Evolutionary conservation across 2,888 invertebrate genomes (phyloP).

Genomic region (Andrena fulva): DNA sequence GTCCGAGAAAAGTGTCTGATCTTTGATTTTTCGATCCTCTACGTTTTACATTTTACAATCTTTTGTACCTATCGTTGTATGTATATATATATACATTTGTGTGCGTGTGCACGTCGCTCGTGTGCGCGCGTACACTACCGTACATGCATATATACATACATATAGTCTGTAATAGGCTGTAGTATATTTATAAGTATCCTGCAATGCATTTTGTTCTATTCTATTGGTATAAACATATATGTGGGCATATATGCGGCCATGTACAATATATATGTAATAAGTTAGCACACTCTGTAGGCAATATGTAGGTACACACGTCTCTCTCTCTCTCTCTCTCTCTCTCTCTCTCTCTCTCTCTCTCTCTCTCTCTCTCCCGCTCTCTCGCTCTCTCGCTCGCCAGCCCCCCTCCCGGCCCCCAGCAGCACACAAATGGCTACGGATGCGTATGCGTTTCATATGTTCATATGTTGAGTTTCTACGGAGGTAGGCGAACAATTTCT

Average conservation of each 20-base stretch:
- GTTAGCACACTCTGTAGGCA: background rate
- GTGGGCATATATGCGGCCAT: background rate
- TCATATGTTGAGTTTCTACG: conserved; percentile 4
- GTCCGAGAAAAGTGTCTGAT: conserved; percentile 15
- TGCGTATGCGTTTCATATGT: background rate
- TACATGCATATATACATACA: background rate
- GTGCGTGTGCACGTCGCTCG: background rate
- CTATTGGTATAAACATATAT: background rate
- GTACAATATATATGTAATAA: too few species aligned
- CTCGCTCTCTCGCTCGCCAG: too few species aligned
- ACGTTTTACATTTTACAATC: conserved; percentile 60
- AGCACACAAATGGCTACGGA: too few species aligned
- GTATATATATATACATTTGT: background rate
- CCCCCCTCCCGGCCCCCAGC: too few species aligned
- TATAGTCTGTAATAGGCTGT: background rate
- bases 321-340: too few species aligned
- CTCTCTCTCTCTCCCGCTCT: too few species aligned
- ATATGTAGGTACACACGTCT: conserved; percentile 4
- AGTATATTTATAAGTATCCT: too few species aligned
- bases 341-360: too few species aligned
- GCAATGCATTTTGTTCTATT: too few species aligned
- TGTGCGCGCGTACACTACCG: too few species aligned
- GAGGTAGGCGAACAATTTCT: background rate
- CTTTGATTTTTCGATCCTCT: conserved; percentile 26
- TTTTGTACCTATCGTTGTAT: conserved; percentile 30